Conservation (phyloP, 2,797 vertebrate genomes). For the Pangasius sanitwongsei region DNA sequence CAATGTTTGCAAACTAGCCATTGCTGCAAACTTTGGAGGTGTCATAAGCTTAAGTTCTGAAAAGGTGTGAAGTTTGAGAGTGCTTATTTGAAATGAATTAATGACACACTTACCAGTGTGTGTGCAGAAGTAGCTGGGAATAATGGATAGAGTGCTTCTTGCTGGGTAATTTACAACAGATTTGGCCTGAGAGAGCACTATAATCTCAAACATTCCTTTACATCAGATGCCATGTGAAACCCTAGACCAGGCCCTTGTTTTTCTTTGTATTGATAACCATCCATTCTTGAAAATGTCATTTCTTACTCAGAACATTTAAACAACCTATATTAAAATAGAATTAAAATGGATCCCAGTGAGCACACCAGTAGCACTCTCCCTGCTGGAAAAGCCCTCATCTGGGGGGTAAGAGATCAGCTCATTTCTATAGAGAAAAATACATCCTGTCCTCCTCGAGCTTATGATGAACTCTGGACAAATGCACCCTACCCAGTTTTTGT, state of each 20-base stretch:
- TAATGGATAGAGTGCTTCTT: neutral
- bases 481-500: neutral
- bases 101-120: neutral
- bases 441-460: neutral
- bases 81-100: conserved; percentile 17
- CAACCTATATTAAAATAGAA: neutral
- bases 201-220: neutral
- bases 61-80: conserved; percentile 18
- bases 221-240: neutral
- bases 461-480: neutral
- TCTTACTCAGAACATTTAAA: neutral
- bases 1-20: conserved; percentile 22
- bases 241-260: neutral
- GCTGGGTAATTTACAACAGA: neutral
- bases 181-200: neutral
- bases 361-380: neutral
- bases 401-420: neutral
- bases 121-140: neutral
- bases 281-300: neutral
- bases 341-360: neutral
- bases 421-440: neutral
- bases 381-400: neutral
- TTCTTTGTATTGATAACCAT: neutral
- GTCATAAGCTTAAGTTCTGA: neutral
- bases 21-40: neutral